Percentiles rank a stretch among this genome's conserved stretches.
Evolutionary conservation across 2,797 vertebrate species (phyloP).

Genomic region (Euthynnus affinis): DNA sequence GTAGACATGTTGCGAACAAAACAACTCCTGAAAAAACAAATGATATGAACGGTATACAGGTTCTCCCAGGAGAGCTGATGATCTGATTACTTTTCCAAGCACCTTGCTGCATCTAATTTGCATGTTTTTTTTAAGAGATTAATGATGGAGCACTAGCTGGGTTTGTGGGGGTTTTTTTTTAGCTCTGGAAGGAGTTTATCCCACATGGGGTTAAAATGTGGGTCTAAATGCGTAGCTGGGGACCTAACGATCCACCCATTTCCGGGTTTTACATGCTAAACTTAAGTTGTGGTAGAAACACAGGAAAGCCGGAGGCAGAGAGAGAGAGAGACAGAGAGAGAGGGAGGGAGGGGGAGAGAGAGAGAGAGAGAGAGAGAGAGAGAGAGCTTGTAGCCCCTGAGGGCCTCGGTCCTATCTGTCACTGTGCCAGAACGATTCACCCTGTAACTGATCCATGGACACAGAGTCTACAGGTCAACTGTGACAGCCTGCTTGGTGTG

Average conservation of each 20-base stretch:
- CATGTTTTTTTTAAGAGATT: slow-evolving; percentile 29
- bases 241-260: slow-evolving; percentile 20
- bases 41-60: slow-evolving; percentile 16
- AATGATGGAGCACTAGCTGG: slow-evolving; percentile 7
- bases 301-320: slow-evolving; percentile 51
- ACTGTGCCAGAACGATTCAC: slow-evolving; percentile 61
- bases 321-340: slow-evolving; percentile 25
- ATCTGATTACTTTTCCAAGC: slow-evolving; percentile 23
- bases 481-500: slow-evolving; percentile 59
- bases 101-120: slow-evolving; percentile 25
- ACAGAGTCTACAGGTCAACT: slow-evolving; percentile 70
- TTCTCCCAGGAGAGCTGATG: slow-evolving; percentile 28
- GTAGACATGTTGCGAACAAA: slow-evolving; percentile 12
- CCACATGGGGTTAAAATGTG: slow-evolving; percentile 12
- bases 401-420: slow-evolving; percentile 71
- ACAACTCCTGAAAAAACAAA: slow-evolving; percentile 5
- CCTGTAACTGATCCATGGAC: slow-evolving; percentile 76
- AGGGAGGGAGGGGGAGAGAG: slow-evolving; percentile 25
- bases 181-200: slow-evolving; percentile 10
- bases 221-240: slow-evolving; percentile 5
- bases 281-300: slow-evolving; percentile 45
- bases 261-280: slow-evolving; percentile 42
- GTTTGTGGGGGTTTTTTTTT: background rate
- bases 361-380: background rate
- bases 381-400: slow-evolving; percentile 54